Percentiles rank a stretch among this genome's conserved stretches.
phyloP scores from a whole-genome alignment of 1,140 invertebrate species.

The Magallana angulata region DNA sequence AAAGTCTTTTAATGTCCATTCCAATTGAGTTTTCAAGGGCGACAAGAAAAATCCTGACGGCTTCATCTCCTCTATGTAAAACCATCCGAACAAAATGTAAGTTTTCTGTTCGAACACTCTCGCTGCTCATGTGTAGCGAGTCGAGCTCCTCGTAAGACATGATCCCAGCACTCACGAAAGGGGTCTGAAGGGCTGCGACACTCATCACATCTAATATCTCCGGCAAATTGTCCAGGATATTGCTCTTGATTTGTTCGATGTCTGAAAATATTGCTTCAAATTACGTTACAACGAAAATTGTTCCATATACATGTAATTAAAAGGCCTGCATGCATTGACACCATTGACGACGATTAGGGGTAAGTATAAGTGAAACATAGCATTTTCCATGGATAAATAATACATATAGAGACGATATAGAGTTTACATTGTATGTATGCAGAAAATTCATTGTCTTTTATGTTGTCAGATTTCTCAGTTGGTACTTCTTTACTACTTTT shows the following conservation, averaged over 20 bases:
- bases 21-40: background rate
- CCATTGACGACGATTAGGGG: too few relatives aligned
- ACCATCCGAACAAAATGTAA: background rate
- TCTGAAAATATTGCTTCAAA: background rate
- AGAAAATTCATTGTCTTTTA: too few relatives aligned
- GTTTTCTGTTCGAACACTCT: background rate
- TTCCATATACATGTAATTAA: too few relatives aligned
- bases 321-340: too few relatives aligned
- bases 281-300: too few relatives aligned
- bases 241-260: background rate
- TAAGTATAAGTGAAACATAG: too few relatives aligned
- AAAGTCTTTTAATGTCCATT: too few relatives aligned
- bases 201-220: background rate
- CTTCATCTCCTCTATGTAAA: background rate
- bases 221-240: conserved; percentile 1
- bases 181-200: background rate
- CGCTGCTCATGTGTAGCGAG: background rate
- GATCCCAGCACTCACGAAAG: background rate
- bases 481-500: too few relatives aligned
- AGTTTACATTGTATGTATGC: too few relatives aligned
- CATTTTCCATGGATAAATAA: too few relatives aligned
- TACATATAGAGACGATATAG: too few relatives aligned
- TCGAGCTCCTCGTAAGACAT: background rate
- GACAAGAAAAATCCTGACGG: background rate
- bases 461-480: too few relatives aligned